These are phyloP conservation scores for Batillaria attramentaria DNA, from an alignment of 1,140 invertebrate genomes.

Conservation along the genomic window DNA sequence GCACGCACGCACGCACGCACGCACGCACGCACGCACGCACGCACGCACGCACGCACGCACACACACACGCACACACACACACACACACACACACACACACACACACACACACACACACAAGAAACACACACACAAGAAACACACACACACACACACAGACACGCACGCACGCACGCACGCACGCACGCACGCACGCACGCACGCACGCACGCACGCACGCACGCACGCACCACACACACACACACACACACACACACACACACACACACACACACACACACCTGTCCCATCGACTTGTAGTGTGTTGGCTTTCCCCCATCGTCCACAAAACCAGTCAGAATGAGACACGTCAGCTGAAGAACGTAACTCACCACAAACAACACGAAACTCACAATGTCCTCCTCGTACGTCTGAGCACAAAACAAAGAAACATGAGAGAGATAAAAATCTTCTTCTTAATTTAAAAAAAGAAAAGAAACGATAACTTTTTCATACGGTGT, in stretches of 20 bases:
- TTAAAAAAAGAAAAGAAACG: not conserved
- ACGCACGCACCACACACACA: too few species aligned
- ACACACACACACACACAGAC: too few species aligned
- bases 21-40: not conserved
- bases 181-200: too few species aligned
- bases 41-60: too few species aligned
- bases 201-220: too few species aligned
- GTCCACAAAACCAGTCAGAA: slow-evolving; percentile 29
- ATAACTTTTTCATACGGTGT: not conserved
- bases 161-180: too few species aligned
- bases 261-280: not conserved
- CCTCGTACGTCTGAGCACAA: slow-evolving; percentile 84
- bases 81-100: too few species aligned
- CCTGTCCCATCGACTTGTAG: not conserved
- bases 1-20: not conserved
- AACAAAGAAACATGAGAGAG: too few species aligned
- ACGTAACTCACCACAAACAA: slow-evolving; percentile 72
- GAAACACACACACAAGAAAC: too few species aligned
- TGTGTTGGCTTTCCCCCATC: not conserved
- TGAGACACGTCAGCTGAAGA: slow-evolving; percentile 75
- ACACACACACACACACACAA: too few species aligned
- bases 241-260: slow-evolving; percentile 2
- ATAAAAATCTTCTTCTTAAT: too few species aligned
- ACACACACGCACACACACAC: too few species aligned
- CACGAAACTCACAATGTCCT: slow-evolving; percentile 78